A percentile compares a stretch with the other conserved stretches of the same genome.
These are phyloP conservation scores for Xiphorhynchus erythropygius DNA, from an alignment of 2,797 vertebrate species.

Conservation along the genomic window DNA sequence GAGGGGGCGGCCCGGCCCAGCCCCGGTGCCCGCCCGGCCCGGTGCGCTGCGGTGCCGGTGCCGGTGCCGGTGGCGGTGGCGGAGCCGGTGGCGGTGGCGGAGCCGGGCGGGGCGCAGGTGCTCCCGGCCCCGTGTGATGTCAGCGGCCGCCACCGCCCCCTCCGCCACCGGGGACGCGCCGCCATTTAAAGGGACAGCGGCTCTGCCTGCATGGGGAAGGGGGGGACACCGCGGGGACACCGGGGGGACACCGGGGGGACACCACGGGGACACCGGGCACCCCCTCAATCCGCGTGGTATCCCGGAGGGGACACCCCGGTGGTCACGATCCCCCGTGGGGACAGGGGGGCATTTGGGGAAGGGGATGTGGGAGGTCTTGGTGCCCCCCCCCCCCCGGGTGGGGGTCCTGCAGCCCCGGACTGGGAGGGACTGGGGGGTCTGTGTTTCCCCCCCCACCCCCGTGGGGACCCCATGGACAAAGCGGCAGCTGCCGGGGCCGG, in stretches of 20 bases:
- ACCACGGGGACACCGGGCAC: too few species aligned
- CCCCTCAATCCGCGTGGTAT: too few species aligned
- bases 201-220: neutral
- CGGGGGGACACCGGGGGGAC: neutral
- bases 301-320: too few species aligned
- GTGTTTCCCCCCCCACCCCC: neutral
- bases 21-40: neutral
- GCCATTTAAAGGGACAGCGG: conserved; percentile 42
- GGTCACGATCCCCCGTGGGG: neutral
- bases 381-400: too few species aligned
- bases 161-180: neutral
- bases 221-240: too few species aligned
- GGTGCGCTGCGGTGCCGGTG: neutral
- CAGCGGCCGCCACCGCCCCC: neutral
- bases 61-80: neutral
- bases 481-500: neutral
- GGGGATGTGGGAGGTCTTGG: neutral
- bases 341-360: too few species aligned
- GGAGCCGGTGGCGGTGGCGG: neutral
- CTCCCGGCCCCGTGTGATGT: conserved; percentile 34
- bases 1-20: neutral
- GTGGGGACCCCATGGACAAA: neutral
- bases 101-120: conserved; percentile 8
- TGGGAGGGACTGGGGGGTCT: neutral
- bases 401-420: neutral